These are phyloP conservation scores for Austrofundulus limnaeus DNA, from an alignment of 2,113 vertebrate genomes.

Conservation along the genomic window DNA sequence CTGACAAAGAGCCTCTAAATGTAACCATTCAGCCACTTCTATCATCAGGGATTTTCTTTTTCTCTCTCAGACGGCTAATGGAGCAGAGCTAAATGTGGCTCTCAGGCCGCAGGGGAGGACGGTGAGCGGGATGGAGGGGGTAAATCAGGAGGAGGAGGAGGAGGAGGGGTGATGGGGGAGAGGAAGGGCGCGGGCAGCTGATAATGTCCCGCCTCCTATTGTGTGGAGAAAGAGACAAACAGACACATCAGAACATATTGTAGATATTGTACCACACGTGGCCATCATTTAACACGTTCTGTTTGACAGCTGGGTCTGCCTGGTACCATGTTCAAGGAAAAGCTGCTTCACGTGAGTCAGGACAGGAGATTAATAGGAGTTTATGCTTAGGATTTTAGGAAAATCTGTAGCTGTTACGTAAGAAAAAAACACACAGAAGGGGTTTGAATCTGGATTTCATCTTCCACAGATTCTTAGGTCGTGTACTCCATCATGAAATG, in stretches of 20 bases:
- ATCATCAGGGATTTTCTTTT: conserved; percentile 42
- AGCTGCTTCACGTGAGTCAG: conserved; percentile 68
- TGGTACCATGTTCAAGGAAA: conserved; percentile 56
- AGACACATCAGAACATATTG: conserved; percentile 34
- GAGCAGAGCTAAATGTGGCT: conserved; percentile 64
- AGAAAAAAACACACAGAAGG: conserved; percentile 25
- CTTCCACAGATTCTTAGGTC: not conserved
- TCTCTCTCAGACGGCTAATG: conserved; percentile 53
- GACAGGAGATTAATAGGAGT: conserved; percentile 50
- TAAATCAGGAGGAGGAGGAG: conserved; percentile 56
- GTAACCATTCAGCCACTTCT: conserved; percentile 34
- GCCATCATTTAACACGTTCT: conserved; percentile 11
- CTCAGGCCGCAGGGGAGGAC: conserved; percentile 50
- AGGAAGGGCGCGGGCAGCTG: conserved; percentile 61
- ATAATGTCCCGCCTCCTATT: conserved; percentile 60
- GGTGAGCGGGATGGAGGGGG: conserved; percentile 52
- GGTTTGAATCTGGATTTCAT: conserved; percentile 12
- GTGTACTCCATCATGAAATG: not conserved
- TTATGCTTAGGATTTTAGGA: conserved; percentile 65
- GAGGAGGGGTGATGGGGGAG: conserved; percentile 17
- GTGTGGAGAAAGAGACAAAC: conserved; percentile 56
- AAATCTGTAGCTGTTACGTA: conserved; percentile 68
- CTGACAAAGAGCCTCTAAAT: conserved; percentile 28
- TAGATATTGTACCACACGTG: conserved; percentile 21
- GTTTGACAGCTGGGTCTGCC: conserved; percentile 23